These are phyloP conservation scores for Bactericera cockerelli DNA, from an alignment of 1,140 invertebrate genomes.

Conservation along the genomic window DNA sequence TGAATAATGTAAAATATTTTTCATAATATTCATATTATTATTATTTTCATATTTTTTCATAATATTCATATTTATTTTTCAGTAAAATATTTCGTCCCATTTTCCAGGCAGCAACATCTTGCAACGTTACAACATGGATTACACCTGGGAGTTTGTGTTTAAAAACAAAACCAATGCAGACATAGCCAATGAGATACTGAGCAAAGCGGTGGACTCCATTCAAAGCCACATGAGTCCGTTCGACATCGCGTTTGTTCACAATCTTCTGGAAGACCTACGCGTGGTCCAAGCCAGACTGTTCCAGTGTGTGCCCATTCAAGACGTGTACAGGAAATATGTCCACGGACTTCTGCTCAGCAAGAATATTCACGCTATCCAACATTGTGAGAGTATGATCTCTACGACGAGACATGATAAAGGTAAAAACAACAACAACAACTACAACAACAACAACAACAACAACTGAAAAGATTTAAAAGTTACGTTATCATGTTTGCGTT, in stretches of 20 bases:
- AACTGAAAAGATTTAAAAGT: too few relatives aligned
- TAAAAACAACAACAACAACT: neutral
- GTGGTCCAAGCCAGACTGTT: neutral
- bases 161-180: neutral
- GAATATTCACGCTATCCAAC: neutral
- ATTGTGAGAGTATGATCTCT: neutral
- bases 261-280: neutral
- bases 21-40: too few relatives aligned
- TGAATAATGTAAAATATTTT: too few relatives aligned
- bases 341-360: neutral
- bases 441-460: too few relatives aligned
- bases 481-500: too few relatives aligned
- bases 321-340: neutral
- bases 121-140: constrained; percentile 1
- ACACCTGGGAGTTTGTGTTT: constrained; percentile 1
- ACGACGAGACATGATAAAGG: neutral
- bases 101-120: neutral
- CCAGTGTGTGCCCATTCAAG: neutral
- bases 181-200: neutral
- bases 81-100: too few relatives aligned
- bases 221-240: neutral
- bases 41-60: too few relatives aligned
- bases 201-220: neutral
- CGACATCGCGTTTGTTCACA: neutral
- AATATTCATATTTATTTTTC: too few relatives aligned